These are phyloP conservation scores for Tylochromis polylepis DNA, from an alignment of 2,113 vertebrate species.

Conservation along the genomic window DNA sequence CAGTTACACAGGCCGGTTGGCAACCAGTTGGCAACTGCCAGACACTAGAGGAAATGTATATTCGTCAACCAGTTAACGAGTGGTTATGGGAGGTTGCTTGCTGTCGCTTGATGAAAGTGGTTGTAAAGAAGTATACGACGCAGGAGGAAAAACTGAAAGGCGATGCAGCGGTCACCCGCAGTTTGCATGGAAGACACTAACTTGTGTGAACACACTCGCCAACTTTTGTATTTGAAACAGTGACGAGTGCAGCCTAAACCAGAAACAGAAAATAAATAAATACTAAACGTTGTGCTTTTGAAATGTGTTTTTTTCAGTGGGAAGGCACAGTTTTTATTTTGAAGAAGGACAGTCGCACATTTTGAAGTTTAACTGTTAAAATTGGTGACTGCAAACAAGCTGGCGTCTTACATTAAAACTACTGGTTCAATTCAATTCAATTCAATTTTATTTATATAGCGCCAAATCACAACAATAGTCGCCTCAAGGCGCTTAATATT, in stretches of 20 bases:
- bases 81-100: not conserved
- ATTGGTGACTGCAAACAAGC: not conserved
- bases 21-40: not conserved
- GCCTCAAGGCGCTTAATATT: too few species aligned
- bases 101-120: not conserved
- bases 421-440: too few species aligned
- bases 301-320: not conserved
- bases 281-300: not conserved
- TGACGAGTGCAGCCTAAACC: accelerated
- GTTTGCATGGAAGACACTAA: not conserved
- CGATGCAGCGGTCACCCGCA: accelerated
- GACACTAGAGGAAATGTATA: too few species aligned
- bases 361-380: not conserved
- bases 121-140: not conserved
- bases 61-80: not conserved
- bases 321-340: accelerated
- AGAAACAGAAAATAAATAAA: not conserved
- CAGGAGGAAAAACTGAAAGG: not conserved
- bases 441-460: too few species aligned
- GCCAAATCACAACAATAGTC: too few species aligned
- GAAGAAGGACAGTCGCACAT: not conserved
- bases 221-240: not conserved
- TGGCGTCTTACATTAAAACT: not conserved
- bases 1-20: not conserved
- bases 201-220: not conserved